phyloP scores from a whole-genome alignment of 2,113 vertebrate genomes.

The Toxotes chatareus region DNA sequence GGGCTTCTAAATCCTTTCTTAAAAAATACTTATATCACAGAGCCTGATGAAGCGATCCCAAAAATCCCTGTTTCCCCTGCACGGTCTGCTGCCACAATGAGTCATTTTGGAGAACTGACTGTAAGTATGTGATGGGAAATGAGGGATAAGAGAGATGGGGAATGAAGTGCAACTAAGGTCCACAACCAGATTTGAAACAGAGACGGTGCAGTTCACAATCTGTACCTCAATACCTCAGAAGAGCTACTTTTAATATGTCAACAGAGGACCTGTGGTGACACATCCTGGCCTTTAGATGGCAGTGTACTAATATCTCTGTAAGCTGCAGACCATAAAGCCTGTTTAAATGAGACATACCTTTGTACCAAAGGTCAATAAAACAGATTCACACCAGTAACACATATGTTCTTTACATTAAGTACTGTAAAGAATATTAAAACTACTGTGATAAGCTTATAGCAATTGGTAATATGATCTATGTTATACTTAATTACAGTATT shows the following conservation, averaged over 20 bases:
- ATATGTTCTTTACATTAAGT: not conserved
- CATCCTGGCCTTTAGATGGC: slow-evolving; percentile 53
- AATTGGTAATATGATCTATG: not conserved
- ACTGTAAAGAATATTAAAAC: not conserved
- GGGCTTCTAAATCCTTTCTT: no score
- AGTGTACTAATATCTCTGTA: slow-evolving; percentile 25
- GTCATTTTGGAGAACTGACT: no score
- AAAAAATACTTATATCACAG: no score
- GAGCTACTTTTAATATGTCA: not conserved
- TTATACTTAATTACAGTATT: no score
- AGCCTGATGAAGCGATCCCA: no score
- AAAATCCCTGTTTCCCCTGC: no score
- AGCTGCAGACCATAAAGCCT: not conserved
- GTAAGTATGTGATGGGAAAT: no score
- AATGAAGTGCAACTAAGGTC: no score
- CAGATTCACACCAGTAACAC: not conserved
- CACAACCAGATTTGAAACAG: no score
- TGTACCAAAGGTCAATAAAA: not conserved
- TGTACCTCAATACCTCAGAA: not conserved
- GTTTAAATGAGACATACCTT: not conserved
- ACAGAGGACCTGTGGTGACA: slow-evolving; percentile 14
- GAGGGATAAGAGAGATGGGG: no score
- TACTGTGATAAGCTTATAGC: not conserved
- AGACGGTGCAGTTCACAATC: no score
- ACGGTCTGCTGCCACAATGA: no score